Percentiles rank a stretch among this genome's conserved stretches.
phyloP scores from a whole-genome alignment of 2,113 vertebrate species.

The Eolophus roseicapilla region DNA sequence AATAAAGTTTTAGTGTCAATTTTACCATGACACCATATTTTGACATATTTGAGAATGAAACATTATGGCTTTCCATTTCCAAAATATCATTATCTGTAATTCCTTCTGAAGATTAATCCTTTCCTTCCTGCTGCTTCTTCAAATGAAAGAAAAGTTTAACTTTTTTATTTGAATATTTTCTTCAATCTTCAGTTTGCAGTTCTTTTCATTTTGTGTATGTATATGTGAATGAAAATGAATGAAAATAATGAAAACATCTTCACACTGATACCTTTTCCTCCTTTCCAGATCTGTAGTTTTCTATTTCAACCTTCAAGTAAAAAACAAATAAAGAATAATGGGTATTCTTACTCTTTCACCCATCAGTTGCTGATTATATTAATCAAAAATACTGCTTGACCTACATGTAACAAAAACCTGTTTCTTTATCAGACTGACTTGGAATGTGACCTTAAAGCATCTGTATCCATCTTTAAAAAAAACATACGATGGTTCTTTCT shows the following conservation, averaged over 20 bases:
- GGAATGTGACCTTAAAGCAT: not conserved
- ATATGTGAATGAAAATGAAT: not conserved
- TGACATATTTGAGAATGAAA: conserved; percentile 38
- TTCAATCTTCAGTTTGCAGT: not conserved
- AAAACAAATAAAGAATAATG: not conserved
- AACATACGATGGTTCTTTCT: rapidly evolving
- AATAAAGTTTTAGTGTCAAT: conserved; percentile 33
- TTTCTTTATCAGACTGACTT: not conserved
- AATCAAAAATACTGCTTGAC: not conserved
- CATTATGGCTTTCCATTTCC: conserved; percentile 23
- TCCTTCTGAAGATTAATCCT: not conserved
- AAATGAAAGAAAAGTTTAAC: conserved; percentile 19
- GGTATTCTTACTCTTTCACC: not conserved
- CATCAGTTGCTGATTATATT: not conserved
- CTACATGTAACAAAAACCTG: not conserved
- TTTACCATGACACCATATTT: conserved; percentile 9
- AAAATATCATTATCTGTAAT: conserved; percentile 41
- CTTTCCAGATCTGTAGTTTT: not conserved
- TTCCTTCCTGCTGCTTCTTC: not conserved
- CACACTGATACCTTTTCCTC: not conserved
- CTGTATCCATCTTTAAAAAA: not conserved
- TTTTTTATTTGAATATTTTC: conserved; percentile 20
- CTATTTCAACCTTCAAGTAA: not conserved
- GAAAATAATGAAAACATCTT: not conserved
- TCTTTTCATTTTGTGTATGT: not conserved